Evolutionary conservation across 23 tunicate species (phyloP), one percentile per base, ranked within the genome.

Genomic region (Phallusia fumigata): DNA sequence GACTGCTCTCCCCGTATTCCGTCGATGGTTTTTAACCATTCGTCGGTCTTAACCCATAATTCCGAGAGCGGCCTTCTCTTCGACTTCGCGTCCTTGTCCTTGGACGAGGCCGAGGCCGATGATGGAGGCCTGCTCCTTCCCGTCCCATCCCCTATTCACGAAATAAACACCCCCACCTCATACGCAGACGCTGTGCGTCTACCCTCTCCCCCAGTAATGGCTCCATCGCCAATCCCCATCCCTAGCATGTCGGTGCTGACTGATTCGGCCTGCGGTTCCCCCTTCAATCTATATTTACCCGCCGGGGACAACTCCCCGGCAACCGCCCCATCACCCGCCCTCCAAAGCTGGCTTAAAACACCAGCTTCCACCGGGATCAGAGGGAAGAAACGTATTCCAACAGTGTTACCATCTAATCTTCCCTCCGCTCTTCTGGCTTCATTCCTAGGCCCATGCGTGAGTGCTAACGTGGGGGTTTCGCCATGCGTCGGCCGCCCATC

Each of bases 1-100:
- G 78, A 0, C 78, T 19, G 78, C 45, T 74, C 45, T 28, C 78
- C 78, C 78, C 78, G 69, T 58, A 58, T 58, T 58, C 69, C 69
- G 69, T 58, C 69, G 69, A 58, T 58, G 69, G 69, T 58, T 5
- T 58, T 58, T 13, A 22, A 58, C 69, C 69, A 58, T 58, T 58
- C 69, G 69, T 58, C 69, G 69, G 69, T 58, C 69, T 58, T 16
- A 58, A 22, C 69, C 69, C 28, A 11, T 58, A 21, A 22, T 3
- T 21, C 69, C 69, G 69, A 58, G 69, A 58, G 69, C 69, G 69
- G 69, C 69, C 69, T 24, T 58, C 69, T 21, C 28, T 11, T 13
- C 3, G 69, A 24, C 28, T 13, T 24, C 69, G 28, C 28, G 16
- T 58, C 69, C 5, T 24, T 24, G 28, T 24, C 28, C 28, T 22